Evolutionary conservation across 2,113 vertebrate genomes (phyloP), one percentile per base, ranked within the genome.

Genomic region (Ictalurus furcatus): DNA sequence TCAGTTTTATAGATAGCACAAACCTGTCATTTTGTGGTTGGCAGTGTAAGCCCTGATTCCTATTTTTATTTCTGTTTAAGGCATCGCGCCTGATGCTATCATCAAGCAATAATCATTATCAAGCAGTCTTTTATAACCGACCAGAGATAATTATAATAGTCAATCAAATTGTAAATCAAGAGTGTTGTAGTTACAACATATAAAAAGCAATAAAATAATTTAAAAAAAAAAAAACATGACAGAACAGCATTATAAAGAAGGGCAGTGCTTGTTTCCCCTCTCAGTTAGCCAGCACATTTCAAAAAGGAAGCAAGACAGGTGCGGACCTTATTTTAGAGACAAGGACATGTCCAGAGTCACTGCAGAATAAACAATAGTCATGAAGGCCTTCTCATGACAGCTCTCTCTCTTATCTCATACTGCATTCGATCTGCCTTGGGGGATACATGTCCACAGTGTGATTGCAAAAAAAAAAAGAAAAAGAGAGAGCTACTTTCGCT

Each of bases 401-500:
- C 67, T 25, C 54, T 80, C 63, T 82, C 48, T 40, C 30, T 19
- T 25, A 67, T 16, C 34, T 71, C 23, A 74, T 1, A 63, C 21
- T 69, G 54, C 81, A 86, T 17, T 30, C 65, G 54, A 76, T 88
- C 58, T 48, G 65, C 86, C 11, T 67, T 54, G 40, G 23, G 59
- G 67, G 71, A 85, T 19, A 78, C 69, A 85, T n/a, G 83, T 87
- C 54, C 81, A 78, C 56, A 13, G 67, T 85, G 34, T 1, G 30
- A 89, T 34, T 86, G 48, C 28, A 65, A 82, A 44, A 44, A 44
- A 44, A 7, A 48, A 48, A n/a, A 44, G 40, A 65, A 85, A 87
- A 89, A 83, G 56, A 76, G 73, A 52, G 65, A 69, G 81, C 73
- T 91, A 88, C 89, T 91, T 91, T 91, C 85, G 34, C 82, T 78